phyloP scores from a whole-genome alignment of 2,113 vertebrate genomes.

The Tricholaema leucomelas region DNA sequence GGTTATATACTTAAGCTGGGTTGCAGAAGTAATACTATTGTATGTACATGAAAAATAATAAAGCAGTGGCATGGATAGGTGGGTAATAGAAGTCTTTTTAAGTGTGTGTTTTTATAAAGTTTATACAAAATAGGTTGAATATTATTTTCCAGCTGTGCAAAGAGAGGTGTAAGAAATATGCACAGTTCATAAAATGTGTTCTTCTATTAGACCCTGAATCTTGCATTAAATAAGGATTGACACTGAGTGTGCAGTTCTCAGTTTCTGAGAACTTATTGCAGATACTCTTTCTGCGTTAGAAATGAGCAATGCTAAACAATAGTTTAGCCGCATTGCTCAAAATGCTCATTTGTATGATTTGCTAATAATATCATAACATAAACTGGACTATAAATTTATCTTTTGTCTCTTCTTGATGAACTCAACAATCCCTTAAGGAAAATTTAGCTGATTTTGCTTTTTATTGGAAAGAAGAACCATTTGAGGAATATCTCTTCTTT shows the following conservation, averaged over 20 bases:
- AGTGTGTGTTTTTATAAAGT: neutral
- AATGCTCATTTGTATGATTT: neutral
- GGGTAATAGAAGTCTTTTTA: neutral
- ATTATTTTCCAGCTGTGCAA: neutral
- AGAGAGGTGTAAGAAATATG: neutral
- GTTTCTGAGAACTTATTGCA: neutral
- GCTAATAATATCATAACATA: neutral
- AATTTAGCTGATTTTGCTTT: neutral
- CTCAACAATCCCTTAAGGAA: neutral
- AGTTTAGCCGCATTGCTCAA: neutral
- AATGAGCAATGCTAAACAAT: neutral
- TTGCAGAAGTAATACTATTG: neutral
- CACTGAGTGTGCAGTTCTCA: neutral
- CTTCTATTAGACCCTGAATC: neutral
- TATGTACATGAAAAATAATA: neutral
- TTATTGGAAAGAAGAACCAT: neutral
- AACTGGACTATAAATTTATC: neutral
- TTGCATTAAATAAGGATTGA: neutral
- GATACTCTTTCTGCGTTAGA: neutral
- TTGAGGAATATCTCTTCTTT: neutral
- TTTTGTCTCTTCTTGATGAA: neutral
- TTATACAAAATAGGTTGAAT: neutral
- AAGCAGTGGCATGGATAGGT: neutral
- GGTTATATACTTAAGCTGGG: neutral
- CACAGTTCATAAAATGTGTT: neutral